These are phyloP conservation scores for Propithecus perrieri DNA, from an alignment of 2,797 vertebrate species.

Conservation along the genomic window DNA sequence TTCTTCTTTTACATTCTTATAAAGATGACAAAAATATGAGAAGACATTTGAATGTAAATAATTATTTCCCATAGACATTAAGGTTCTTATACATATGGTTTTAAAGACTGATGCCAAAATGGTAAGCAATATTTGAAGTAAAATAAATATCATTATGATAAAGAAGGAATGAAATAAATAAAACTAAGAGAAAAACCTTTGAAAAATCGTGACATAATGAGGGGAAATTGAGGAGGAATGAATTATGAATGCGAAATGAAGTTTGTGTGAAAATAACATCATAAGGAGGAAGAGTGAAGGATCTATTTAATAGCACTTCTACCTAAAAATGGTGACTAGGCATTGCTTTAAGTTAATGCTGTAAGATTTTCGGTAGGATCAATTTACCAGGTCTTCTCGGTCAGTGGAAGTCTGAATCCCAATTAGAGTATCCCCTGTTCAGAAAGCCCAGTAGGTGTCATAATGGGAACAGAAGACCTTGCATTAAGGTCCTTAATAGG, in stretches of 20 bases:
- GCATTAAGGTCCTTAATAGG: not conserved
- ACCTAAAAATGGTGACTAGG: not conserved
- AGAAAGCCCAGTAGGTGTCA: not conserved
- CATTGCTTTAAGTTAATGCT: not conserved
- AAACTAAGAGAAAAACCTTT: not conserved
- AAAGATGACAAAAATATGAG: not conserved
- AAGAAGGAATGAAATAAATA: not conserved
- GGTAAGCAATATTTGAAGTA: not conserved
- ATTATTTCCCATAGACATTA: not conserved
- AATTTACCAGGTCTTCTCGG: not conserved
- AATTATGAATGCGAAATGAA: constrained; percentile 29
- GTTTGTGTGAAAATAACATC: not conserved
- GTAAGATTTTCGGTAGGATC: not conserved
- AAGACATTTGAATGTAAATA: not conserved
- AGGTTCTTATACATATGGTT: not conserved
- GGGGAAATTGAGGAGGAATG: not conserved
- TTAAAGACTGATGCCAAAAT: not conserved
- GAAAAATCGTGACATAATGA: not conserved
- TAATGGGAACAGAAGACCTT: not conserved
- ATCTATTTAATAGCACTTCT: not conserved
- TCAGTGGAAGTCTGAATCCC: not conserved
- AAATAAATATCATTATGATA: not conserved
- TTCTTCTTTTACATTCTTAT: not conserved
- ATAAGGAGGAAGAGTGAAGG: not conserved
- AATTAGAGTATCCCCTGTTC: not conserved